A percentile compares a stretch with the other conserved stretches of the same genome.
These are phyloP conservation scores for Nyctibius bracteatus DNA, from an alignment of 2,113 vertebrate genomes.

Conservation along the genomic window DNA sequence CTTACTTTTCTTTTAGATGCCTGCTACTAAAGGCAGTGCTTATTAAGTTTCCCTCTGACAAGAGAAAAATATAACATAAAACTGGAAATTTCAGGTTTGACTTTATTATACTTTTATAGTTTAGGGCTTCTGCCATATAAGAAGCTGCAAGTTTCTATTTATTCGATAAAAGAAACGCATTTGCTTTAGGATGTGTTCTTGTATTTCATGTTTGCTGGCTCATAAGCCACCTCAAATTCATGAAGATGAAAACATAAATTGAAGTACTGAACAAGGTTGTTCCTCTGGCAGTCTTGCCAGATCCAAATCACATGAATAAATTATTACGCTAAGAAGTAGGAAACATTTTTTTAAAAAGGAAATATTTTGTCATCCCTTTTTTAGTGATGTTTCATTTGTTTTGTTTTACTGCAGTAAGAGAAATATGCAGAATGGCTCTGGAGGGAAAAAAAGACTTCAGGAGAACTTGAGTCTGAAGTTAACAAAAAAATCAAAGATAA, in stretches of 20 bases:
- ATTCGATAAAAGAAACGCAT: slow-evolving; percentile 44
- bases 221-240: slow-evolving; percentile 23
- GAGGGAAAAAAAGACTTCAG: not conserved
- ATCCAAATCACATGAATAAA: not conserved
- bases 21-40: not conserved
- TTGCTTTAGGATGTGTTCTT: slow-evolving; percentile 33
- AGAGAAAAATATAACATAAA: slow-evolving; percentile 42
- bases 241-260: slow-evolving; percentile 46
- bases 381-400: not conserved
- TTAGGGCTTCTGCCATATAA: slow-evolving; percentile 25
- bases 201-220: slow-evolving; percentile 51
- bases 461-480: not conserved
- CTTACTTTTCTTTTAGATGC: slow-evolving; percentile 13
- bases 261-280: slow-evolving; percentile 29
- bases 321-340: not conserved
- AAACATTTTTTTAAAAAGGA: not conserved
- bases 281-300: not conserved
- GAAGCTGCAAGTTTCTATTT: slow-evolving; percentile 33
- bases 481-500: not conserved
- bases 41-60: slow-evolving; percentile 44
- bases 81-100: slow-evolving; percentile 31
- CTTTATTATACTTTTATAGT: slow-evolving; percentile 35
- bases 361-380: not conserved
- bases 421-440: not conserved
- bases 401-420: not conserved